phyloP scores from a whole-genome alignment of 2,797 vertebrate genomes.

The Garrulus glandarius region DNA sequence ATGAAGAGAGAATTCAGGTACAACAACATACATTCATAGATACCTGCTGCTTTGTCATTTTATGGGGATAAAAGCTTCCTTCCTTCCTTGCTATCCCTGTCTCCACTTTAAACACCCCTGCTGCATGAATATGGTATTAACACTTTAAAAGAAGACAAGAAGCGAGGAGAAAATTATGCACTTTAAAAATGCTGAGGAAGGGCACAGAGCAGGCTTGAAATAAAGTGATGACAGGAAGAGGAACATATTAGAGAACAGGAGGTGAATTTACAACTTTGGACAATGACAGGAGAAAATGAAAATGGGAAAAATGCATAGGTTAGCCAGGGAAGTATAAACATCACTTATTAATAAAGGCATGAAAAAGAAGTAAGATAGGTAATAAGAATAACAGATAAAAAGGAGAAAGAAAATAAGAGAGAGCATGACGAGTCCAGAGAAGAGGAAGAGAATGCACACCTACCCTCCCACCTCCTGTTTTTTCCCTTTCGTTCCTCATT shows the following conservation, averaged over 20 bases:
- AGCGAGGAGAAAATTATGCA: not conserved
- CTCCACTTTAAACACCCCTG: not conserved
- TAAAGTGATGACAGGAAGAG: not conserved
- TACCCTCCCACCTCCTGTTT: not conserved
- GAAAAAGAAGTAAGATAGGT: not conserved
- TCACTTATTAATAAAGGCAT: not conserved
- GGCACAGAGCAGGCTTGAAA: not conserved
- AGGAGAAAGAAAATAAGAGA: not conserved
- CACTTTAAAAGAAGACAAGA: not conserved
- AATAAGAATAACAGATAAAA: not conserved
- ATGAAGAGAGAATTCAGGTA: not conserved
- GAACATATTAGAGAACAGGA: not conserved
- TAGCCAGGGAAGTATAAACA: not conserved
- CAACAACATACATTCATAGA: not conserved
- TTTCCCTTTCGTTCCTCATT: not conserved
- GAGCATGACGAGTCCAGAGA: not conserved
- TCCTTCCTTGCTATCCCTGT: not conserved
- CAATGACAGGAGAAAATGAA: not conserved
- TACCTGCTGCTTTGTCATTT: not conserved
- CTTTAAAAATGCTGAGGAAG: not conserved
- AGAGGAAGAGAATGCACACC: not conserved
- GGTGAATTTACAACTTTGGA: constrained; percentile 12
- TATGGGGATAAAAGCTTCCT: not conserved
- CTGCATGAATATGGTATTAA: not conserved
- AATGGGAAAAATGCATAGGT: not conserved